These are phyloP conservation scores for Pasiphila rectangulata DNA, from an alignment of 2,888 invertebrate species.

Conservation along the genomic window DNA sequence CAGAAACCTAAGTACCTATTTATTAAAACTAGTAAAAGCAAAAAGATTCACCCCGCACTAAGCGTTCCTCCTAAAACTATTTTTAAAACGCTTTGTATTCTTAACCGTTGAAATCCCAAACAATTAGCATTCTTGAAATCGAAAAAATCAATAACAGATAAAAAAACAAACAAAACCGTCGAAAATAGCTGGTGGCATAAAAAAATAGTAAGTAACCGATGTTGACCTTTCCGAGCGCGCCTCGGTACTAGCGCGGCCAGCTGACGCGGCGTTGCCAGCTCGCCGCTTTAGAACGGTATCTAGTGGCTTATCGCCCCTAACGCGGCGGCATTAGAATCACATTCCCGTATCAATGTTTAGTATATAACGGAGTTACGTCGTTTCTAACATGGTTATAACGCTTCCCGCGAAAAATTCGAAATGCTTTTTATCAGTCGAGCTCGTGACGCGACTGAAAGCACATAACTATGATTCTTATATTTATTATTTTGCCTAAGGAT, in stretches of 20 bases:
- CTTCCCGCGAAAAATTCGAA: constrained; percentile 81
- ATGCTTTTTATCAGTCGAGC: constrained; percentile 75
- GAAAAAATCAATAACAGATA: constrained; percentile 49
- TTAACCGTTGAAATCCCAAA: constrained; percentile 7
- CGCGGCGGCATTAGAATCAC: constrained; percentile 41
- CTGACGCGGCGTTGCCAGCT: constrained; percentile 78
- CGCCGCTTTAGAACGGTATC: constrained; percentile 54
- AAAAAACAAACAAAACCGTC: constrained; percentile 60
- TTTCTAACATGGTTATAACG: constrained; percentile 58
- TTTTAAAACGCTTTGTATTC: neutral
- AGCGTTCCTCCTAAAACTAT: constrained; percentile 9
- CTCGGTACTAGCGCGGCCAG: constrained; percentile 75
- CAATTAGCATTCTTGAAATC: constrained; percentile 17
- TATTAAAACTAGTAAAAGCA: too few species aligned
- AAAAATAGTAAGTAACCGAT: constrained; percentile 75
- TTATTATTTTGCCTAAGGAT: constrained; percentile 6
- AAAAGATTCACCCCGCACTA: too few species aligned
- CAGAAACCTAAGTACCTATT: too few species aligned
- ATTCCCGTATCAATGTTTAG: constrained; percentile 51
- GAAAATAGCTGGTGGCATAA: constrained; percentile 67
- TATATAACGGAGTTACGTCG: constrained; percentile 74
- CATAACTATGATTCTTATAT: neutral
- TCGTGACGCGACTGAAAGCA: constrained; percentile 40
- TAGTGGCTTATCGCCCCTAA: constrained; percentile 72
- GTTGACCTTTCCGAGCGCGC: constrained; percentile 77